Evolutionary conservation across 1,140 invertebrate species (phyloP).

Genomic region (Diploscapter pachys): DNA sequence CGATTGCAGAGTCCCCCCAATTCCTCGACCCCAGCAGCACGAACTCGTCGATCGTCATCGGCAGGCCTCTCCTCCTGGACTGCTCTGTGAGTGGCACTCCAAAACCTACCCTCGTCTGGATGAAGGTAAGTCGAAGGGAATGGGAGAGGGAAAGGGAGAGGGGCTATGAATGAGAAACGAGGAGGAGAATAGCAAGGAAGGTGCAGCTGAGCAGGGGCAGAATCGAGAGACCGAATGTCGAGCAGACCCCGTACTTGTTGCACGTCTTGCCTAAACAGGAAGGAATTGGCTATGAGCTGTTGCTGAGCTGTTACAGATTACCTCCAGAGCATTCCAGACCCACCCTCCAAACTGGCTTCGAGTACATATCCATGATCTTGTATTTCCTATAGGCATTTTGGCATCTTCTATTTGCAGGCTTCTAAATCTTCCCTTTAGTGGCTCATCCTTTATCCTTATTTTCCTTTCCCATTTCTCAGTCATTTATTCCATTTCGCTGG

Average conservation of each 20-base stretch:
- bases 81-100: slow-evolving; percentile 63
- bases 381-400: slow-evolving; percentile 58
- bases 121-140: slow-evolving; percentile 46
- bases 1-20: slow-evolving; percentile 43
- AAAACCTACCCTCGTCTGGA: slow-evolving; percentile 62
- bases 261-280: slow-evolving; percentile 38
- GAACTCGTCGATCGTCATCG: slow-evolving; percentile 60
- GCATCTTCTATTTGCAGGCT: slow-evolving; percentile 54
- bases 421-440: slow-evolving; percentile 39
- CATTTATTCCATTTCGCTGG: too few relatives aligned
- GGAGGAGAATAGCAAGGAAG: slow-evolving; percentile 17
- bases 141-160: too few relatives aligned
- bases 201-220: slow-evolving; percentile 11
- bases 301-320: slow-evolving; percentile 11
- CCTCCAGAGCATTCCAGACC: slow-evolving; percentile 58
- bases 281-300: neutral
- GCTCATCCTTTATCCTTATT: neutral
- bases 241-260: slow-evolving; percentile 56
- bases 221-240: slow-evolving; percentile 21
- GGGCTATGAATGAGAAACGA: too few relatives aligned
- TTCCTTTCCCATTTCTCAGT: too few relatives aligned
- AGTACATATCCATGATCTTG: slow-evolving; percentile 46
- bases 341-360: slow-evolving; percentile 56
- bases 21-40: slow-evolving; percentile 49
- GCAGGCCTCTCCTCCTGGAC: slow-evolving; percentile 59